A percentile compares a stretch with the other conserved stretches of the same genome.
Conservation (phyloP, 2,888 invertebrate genomes). For the Crematogaster levior region DNA sequence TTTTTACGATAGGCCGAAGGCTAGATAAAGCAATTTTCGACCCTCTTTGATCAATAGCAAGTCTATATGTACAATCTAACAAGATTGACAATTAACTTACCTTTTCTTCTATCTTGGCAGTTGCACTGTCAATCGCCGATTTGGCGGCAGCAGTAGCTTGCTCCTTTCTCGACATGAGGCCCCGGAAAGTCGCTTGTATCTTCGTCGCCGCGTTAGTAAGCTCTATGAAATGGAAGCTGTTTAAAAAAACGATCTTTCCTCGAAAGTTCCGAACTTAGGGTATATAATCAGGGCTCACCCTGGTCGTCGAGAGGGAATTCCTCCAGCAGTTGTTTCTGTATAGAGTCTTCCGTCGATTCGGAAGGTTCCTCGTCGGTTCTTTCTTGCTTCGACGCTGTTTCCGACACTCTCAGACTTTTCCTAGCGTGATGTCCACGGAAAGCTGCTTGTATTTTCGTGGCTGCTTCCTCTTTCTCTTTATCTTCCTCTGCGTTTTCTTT, state of each 20-base stretch:
- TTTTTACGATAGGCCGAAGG: neutral
- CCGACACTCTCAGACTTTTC: slow-evolving; percentile 90
- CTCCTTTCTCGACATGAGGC: slow-evolving; percentile 94
- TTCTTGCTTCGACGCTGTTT: slow-evolving; percentile 3
- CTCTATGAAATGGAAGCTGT: slow-evolving; percentile 86
- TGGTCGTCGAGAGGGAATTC: slow-evolving; percentile 93
- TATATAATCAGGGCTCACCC: slow-evolving; percentile 86
- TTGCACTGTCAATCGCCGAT: slow-evolving; percentile 80
- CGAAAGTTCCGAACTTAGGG: neutral
- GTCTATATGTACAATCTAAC: neutral
- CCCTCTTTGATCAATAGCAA: slow-evolving; percentile 18
- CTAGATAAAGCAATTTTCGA: slow-evolving; percentile 10
- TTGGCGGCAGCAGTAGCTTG: slow-evolving; percentile 78
- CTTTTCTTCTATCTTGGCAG: slow-evolving; percentile 82
- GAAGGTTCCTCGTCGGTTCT: slow-evolving; percentile 82
- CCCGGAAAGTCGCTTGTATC: slow-evolving; percentile 96
- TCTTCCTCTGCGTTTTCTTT: slow-evolving; percentile 85
- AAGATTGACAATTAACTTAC: slow-evolving; percentile 73
- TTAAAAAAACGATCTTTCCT: neutral
- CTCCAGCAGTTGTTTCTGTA: slow-evolving; percentile 90
- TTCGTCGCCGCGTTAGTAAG: slow-evolving; percentile 94
- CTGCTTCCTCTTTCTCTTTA: slow-evolving; percentile 87
- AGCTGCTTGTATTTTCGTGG: slow-evolving; percentile 95
- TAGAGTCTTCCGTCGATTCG: slow-evolving; percentile 85
- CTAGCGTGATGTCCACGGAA: slow-evolving; percentile 94